Evolutionary conservation across 2,888 invertebrate species (phyloP).

Genomic region (Melieria omissa): DNA sequence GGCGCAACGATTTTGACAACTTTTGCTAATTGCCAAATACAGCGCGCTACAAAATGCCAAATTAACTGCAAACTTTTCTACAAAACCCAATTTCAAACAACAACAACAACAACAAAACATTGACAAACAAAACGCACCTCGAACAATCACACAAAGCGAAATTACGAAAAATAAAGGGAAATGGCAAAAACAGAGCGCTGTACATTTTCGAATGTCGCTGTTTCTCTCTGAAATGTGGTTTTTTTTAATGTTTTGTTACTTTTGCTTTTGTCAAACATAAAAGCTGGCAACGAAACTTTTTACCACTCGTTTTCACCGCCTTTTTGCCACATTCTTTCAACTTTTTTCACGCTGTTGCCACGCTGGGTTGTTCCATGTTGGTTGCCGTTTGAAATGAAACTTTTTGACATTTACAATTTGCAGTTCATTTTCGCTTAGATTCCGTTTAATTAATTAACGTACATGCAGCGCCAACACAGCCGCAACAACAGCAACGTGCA

Average conservation of each 20-base stretch:
- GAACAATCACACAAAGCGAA: too few species aligned
- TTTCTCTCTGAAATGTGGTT: too few species aligned
- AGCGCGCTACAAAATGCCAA: not conserved
- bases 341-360: not conserved
- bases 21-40: conserved; percentile 18
- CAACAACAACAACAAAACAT: conserved; percentile 1
- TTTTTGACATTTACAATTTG: conserved; percentile 22
- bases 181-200: too few species aligned
- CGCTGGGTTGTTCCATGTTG: not conserved
- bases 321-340: not conserved
- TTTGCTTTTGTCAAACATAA: too few species aligned
- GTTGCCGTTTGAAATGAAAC: conserved; percentile 16
- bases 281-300: too few species aligned
- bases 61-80: conserved; percentile 1
- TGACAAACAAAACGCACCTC: too few species aligned
- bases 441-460: conserved; percentile 26
- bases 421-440: conserved; percentile 16
- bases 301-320: not conserved
- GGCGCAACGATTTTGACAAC: conserved; percentile 13
- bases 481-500: not conserved
- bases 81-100: not conserved
- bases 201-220: too few species aligned
- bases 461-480: not conserved
- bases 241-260: too few species aligned
- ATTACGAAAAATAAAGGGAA: too few species aligned